A percentile compares a stretch with the other conserved stretches of the same genome.
phyloP scores from a whole-genome alignment of 2,113 vertebrate species.

The Chaetorhynchus papuensis region DNA sequence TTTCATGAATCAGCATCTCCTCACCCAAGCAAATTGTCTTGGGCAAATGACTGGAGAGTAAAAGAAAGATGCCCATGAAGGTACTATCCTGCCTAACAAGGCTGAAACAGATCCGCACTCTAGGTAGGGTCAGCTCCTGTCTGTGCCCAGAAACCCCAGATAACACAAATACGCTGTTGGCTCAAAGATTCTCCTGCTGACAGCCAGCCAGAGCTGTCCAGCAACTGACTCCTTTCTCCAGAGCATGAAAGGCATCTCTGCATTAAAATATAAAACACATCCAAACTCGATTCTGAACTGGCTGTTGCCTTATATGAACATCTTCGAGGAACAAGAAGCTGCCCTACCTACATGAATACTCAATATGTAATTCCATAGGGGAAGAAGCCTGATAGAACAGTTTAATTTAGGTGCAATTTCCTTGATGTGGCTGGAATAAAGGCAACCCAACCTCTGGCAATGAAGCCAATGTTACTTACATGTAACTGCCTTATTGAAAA shows the following conservation, averaged over 20 bases:
- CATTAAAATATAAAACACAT: not conserved
- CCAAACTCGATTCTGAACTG: not conserved
- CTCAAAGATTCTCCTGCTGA: not conserved
- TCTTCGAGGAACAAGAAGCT: not conserved
- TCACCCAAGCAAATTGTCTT: not conserved
- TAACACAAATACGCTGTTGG: not conserved
- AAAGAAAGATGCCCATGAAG: not conserved
- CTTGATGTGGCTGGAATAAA: not conserved
- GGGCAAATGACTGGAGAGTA: not conserved
- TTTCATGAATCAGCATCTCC: accelerated
- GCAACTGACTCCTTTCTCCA: not conserved
- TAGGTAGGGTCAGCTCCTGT: not conserved
- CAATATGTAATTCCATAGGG: not conserved
- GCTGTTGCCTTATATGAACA: not conserved
- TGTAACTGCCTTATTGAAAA: not conserved
- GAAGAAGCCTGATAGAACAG: not conserved
- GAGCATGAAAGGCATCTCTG: not conserved
- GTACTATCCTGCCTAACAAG: not conserved
- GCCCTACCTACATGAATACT: not conserved
- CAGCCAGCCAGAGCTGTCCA: not conserved
- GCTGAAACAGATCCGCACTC: not conserved
- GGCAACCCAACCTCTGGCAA: not conserved
- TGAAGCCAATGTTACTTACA: not conserved
- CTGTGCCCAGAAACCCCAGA: not conserved
- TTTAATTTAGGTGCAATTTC: not conserved